Evolutionary conservation across 2,797 vertebrate species (phyloP), one percentile per base, ranked within the genome.

Genomic region (Linurgus olivaceus): DNA sequence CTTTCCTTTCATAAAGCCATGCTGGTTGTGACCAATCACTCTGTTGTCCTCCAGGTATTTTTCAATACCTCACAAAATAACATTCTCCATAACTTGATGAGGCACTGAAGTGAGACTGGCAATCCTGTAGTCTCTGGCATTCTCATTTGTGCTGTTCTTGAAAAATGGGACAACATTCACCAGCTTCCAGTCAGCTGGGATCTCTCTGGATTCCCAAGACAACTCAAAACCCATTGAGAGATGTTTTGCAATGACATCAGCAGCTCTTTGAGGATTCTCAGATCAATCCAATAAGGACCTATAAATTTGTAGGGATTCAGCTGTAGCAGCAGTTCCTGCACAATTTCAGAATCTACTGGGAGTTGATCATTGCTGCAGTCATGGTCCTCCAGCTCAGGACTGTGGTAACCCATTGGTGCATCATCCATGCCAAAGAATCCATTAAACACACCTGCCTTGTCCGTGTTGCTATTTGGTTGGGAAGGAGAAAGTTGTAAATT

Each of bases 111-210:
- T 40, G 24, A 20, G 5, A 61, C 13, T 38, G n/a, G 33, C 13
- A 47, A 12, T n/a, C 19, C 38, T 52, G 6, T 20, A n/a, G 45
- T 33, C 4, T 45, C 33, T 61, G 17, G 10, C 11, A 11, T 10
- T 33, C 29, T 33, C 1, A 0, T 47, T 61, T 0, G 0, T 29
- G 17, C 17, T 3, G 0, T 29, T 61, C 29, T 61, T 76, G 29
- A 54, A 54, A 68, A 47, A 4, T 33, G 17, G 13, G 20, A 33
- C 13, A 29, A 29, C 24, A 25, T 47, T 52, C 19, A 33, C 7
- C 13, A 20, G 11, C 47, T 61, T 51, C 7, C 13, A 21, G 17
- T 35, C 29, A 40, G 11, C 17, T 77, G 29, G 16, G 48, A 40
- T 15, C 13, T 47, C 33, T 61, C 47, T 19, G n/a, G 13, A 17